phyloP scores from a whole-genome alignment of 2,113 vertebrate genomes.

The Todiramphus saurophagus region DNA sequence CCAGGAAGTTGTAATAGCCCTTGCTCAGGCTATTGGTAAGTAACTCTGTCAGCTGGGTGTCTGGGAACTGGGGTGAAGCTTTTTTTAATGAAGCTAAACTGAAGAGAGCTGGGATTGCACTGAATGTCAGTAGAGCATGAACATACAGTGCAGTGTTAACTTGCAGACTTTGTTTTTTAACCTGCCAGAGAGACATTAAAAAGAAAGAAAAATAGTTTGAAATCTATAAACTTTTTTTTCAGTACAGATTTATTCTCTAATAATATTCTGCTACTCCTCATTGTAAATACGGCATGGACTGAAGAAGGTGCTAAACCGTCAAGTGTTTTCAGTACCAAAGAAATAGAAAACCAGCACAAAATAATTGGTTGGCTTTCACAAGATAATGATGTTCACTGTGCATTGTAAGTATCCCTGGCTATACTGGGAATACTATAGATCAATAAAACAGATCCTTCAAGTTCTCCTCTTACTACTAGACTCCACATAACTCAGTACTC shows the following conservation, averaged over 20 bases:
- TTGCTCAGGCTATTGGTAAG: conserved; percentile 97
- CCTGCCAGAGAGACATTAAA: neutral
- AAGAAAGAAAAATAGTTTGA: neutral
- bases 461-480: neutral
- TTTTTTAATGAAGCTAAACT: neutral
- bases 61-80: neutral
- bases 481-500: neutral
- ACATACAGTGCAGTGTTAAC: neutral
- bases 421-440: neutral
- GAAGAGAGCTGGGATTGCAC: neutral
- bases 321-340: neutral
- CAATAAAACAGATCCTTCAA: neutral
- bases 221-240: neutral
- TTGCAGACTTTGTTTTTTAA: neutral
- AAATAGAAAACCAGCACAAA: neutral
- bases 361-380: neutral
- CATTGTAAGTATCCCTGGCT: neutral
- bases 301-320: neutral
- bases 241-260: neutral
- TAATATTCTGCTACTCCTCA: neutral
- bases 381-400: neutral
- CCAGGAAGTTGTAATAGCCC: conserved; percentile 98
- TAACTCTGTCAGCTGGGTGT: neutral
- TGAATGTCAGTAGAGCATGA: neutral
- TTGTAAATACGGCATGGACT: neutral